phyloP scores from a whole-genome alignment of 2,888 invertebrate genomes.

The Watsonalla cultraria region DNA sequence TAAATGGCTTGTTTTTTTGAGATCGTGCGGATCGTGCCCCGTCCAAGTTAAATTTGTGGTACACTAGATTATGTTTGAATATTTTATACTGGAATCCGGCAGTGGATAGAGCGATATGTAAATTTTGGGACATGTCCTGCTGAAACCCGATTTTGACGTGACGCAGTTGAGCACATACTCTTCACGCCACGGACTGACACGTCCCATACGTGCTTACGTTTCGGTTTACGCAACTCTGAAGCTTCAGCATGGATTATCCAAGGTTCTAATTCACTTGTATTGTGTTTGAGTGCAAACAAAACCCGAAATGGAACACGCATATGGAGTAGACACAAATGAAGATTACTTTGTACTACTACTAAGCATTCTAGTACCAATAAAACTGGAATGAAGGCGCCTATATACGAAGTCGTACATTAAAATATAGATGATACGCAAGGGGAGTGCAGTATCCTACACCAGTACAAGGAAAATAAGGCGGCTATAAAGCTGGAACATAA shows the following conservation, averaged over 20 bases:
- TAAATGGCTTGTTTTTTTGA: constrained; percentile 28
- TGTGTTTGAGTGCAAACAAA: constrained; percentile 16
- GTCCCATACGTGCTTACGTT: constrained; percentile 25
- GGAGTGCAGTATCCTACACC: neutral
- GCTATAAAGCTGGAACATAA: neutral
- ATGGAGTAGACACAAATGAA: constrained; percentile 31
- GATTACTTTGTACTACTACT: constrained; percentile 27
- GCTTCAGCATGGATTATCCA: neutral
- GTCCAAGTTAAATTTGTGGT: constrained; percentile 32
- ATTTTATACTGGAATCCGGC: constrained; percentile 40
- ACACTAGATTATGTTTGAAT: constrained; percentile 44
- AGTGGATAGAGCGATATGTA: constrained; percentile 39
- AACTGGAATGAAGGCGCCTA: constrained; percentile 15
- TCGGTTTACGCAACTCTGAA: constrained; percentile 2
- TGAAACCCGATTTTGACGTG: constrained; percentile 47
- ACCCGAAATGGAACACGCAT: constrained; percentile 30
- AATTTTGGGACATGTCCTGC: constrained; percentile 44
- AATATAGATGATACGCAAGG: constrained; percentile 10
- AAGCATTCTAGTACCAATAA: constrained; percentile 19
- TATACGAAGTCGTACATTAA: constrained; percentile 17
- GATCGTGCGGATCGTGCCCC: constrained; percentile 13
- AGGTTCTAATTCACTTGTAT: constrained; percentile 21
- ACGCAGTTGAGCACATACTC: constrained; percentile 41
- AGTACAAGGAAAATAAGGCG: constrained; percentile 8
- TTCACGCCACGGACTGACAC: constrained; percentile 33